Evolutionary conservation across 2,113 vertebrate genomes (phyloP), one percentile per base, ranked within the genome.

Genomic region (Malurus cyaneus): DNA sequence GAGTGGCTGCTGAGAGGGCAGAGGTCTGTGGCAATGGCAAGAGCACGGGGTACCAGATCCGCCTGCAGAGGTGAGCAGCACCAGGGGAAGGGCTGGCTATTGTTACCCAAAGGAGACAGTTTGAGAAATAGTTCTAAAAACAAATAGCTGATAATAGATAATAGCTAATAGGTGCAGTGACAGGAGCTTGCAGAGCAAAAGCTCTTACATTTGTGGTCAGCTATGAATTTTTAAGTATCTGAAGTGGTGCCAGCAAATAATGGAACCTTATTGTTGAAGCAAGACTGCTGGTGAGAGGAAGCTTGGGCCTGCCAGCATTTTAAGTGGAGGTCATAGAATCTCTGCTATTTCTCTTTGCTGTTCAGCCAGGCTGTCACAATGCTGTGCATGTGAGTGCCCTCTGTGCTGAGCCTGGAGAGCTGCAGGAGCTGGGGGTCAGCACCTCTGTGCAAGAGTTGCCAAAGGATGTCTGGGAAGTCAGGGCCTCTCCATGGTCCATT

Each of bases 11-110:
- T 61, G 99, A 99, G 96, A 98, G 99, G 86, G 99, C 98, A 8
- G 99, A 99, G 92, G 82, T 80, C 12, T 99, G 99, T 15, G 99
- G 99, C 21, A 98, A 94, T 73, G 98, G 98, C 72, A 98, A 98
- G 85, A 99, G 99, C 25, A 99, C 99, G 14, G 99, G 99, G 7
- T 99, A 99, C 95, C 99, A 99, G 91, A 99, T 99, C 76, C 99
- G 99, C 54, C 98, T 99, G 21, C 98, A 99, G 96, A 99, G 99
- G 99, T 99, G 91, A 91, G 47, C 8, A 2, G 39, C 82, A 89
- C 46, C 12, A 0, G 10, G n/a, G 29, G 6, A 7, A 52, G 34
- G 20, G 6, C 24, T 5, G 19, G 11, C 36, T 49, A 1, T 5
- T 66, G 29, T 5, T 31, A 6, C 0, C 47, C 23, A 32, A 19